phyloP scores from a whole-genome alignment of 2,113 vertebrate species.

The Todiramphus saurophagus region DNA sequence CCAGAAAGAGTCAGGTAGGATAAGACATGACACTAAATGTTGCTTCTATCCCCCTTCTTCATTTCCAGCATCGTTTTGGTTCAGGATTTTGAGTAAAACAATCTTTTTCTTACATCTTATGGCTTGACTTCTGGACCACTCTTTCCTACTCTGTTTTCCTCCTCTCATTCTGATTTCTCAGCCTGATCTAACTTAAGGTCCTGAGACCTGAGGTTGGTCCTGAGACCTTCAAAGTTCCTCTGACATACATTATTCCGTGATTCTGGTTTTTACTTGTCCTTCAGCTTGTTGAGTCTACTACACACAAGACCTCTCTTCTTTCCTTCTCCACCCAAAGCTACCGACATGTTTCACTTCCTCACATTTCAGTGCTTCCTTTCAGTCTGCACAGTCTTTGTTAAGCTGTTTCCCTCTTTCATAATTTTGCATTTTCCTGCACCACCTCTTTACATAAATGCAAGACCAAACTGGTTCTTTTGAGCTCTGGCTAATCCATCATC shows the following conservation, averaged over 20 bases:
- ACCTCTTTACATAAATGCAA: not conserved
- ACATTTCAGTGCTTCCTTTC: not conserved
- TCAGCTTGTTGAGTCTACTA: not conserved
- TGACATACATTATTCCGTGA: too few species aligned
- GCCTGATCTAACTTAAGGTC: not conserved
- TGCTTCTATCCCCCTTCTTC: not conserved
- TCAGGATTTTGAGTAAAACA: not conserved
- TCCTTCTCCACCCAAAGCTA: not conserved
- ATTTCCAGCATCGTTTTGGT: not conserved
- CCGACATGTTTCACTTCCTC: not conserved
- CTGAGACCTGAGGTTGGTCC: not conserved
- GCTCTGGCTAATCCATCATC: slow-evolving; percentile 24
- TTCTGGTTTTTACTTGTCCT: not conserved
- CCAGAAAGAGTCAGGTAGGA: not conserved
- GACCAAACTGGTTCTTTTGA: not conserved
- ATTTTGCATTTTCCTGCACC: not conserved
- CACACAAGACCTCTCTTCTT: not conserved
- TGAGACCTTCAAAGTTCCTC: not conserved
- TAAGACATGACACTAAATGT: not conserved
- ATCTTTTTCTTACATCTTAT: not conserved
- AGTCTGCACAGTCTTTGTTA: not conserved
- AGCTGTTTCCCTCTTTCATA: not conserved
- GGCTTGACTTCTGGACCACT: not conserved
- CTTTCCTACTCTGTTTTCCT: not conserved
- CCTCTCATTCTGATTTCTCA: not conserved